Conservation (phyloP, 2,797 vertebrate species). For the Ataeniobius toweri region DNA sequence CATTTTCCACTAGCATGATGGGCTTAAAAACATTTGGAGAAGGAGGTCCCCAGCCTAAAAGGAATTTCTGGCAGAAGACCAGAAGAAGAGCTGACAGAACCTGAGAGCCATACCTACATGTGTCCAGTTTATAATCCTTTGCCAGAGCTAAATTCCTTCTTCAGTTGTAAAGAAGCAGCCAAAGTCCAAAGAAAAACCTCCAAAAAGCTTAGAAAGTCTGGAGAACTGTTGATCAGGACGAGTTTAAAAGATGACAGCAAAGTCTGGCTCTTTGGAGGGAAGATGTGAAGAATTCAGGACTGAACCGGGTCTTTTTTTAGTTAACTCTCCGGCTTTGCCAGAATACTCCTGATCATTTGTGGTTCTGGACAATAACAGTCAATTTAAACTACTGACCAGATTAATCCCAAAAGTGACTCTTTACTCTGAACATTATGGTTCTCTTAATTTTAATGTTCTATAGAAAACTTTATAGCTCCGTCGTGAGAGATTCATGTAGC, state of each 20-base stretch:
- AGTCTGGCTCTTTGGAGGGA: not conserved
- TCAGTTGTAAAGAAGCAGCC: not conserved
- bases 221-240: not conserved
- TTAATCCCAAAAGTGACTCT: conserved; percentile 15
- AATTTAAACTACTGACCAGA: not conserved
- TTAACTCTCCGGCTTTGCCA: not conserved
- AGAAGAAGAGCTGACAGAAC: not conserved
- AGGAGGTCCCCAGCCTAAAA: not conserved
- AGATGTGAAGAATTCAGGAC: not conserved
- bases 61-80: not conserved
- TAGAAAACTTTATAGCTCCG: not conserved
- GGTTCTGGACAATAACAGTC: not conserved
- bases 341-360: not conserved
- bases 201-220: not conserved
- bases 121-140: not conserved
- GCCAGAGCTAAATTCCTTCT: not conserved
- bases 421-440: not conserved
- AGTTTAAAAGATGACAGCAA: not conserved
- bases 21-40: too few relatives aligned
- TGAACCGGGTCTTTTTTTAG: not conserved
- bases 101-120: not conserved
- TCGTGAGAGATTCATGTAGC: not conserved
- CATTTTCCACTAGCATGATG: too few relatives aligned
- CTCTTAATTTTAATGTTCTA: not conserved
- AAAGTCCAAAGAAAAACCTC: not conserved